Evolutionary conservation across 2,113 vertebrate genomes (phyloP).

Genomic region (Hiodon alosoides): DNA sequence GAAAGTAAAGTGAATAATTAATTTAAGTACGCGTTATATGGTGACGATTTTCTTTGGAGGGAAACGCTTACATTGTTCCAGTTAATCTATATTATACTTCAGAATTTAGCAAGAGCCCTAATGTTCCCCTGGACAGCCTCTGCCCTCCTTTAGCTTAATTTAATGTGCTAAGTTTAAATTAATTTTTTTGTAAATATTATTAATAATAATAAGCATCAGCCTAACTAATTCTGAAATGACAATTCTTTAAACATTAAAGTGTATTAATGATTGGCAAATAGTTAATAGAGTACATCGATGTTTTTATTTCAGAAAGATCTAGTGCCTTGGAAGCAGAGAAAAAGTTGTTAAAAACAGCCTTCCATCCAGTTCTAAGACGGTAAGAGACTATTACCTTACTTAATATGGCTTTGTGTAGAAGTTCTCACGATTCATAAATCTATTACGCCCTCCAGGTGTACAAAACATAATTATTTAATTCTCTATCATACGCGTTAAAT

Average conservation of each 20-base stretch:
- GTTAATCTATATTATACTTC: too few relatives aligned
- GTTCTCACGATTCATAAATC: too few relatives aligned
- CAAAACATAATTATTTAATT: conserved; percentile 16
- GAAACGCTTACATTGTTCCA: too few relatives aligned
- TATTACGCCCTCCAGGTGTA: too few relatives aligned
- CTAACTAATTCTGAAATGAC: too few relatives aligned
- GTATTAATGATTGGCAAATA: too few relatives aligned
- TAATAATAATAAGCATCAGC: too few relatives aligned
- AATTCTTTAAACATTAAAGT: too few relatives aligned
- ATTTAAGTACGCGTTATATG: too few relatives aligned
- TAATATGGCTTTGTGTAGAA: conserved; percentile 30
- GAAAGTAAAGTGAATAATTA: too few relatives aligned
- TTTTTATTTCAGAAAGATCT: conserved; percentile 78
- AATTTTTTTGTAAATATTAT: not conserved
- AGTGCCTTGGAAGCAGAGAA: conserved; percentile 96
- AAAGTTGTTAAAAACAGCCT: conserved; percentile 83
- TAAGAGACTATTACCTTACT: conserved; percentile 63
- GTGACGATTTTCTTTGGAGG: too few relatives aligned
- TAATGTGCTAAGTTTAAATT: conserved; percentile 11
- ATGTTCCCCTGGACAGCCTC: not conserved
- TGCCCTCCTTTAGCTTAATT: conserved; percentile 26
- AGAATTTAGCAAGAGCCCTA: conserved; percentile 16
- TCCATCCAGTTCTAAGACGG: conserved; percentile 81
- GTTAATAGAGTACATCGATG: not conserved
- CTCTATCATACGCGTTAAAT: conserved; percentile 33